phyloP scores from a whole-genome alignment of 2,797 vertebrate genomes.

The Danionella dracula region DNA sequence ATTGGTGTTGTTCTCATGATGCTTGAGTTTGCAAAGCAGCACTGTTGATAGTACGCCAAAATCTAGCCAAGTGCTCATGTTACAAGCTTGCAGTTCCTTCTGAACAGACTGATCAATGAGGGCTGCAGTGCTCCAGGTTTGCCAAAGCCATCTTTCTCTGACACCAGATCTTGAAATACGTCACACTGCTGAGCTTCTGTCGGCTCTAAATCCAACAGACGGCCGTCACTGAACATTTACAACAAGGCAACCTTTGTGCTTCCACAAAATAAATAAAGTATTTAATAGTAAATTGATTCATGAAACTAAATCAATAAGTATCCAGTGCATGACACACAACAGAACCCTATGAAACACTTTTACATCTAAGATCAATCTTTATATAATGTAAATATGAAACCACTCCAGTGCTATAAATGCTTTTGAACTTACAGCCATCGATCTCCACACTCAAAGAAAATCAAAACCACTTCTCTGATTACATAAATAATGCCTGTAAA shows the following conservation, averaged over 20 bases:
- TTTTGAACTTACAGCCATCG: constrained; percentile 11
- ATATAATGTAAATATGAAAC: constrained; percentile 27
- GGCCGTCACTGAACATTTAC: background rate
- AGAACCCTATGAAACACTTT: constrained; percentile 12
- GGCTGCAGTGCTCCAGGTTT: background rate
- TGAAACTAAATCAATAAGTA: background rate
- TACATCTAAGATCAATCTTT: too few species aligned
- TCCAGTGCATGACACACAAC: background rate
- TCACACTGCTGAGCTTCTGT: background rate
- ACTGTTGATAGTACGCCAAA: constrained; percentile 12
- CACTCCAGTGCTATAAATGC: constrained; percentile 10
- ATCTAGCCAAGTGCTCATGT: constrained; percentile 21
- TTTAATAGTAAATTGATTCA: background rate
- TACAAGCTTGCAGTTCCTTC: constrained; percentile 24
- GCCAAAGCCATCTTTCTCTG: background rate
- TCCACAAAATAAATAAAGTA: background rate
- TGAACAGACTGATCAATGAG: constrained; percentile 26
- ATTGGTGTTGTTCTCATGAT: background rate
- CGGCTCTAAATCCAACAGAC: background rate
- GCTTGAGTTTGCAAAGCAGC: background rate
- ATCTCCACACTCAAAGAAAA: background rate
- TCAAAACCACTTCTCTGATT: background rate
- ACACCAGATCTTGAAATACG: background rate
- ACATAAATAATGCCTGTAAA: background rate
- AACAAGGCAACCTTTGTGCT: background rate